Evolutionary conservation across 2,113 vertebrate species (phyloP), one percentile per base, ranked within the genome.

Genomic region (Epinephelus cyanopodus): DNA sequence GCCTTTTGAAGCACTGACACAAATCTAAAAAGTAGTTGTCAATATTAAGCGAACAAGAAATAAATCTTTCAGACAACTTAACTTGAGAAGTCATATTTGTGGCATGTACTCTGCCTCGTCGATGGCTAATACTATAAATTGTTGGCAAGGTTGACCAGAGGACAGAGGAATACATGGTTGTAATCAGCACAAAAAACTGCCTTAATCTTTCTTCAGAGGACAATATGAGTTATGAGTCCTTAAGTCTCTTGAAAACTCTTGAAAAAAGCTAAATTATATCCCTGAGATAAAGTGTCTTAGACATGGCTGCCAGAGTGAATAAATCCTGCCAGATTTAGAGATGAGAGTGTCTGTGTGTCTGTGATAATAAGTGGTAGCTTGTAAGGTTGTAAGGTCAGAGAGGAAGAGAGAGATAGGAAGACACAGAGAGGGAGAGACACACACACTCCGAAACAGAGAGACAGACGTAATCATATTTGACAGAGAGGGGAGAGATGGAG

Each of bases 351-450:
- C 81, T 79, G 79, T 82, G 77, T 74, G 75, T 84, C 77, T 80
- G 87, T 72, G 79, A 92, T 87, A 86, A 91, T 85, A 84, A 86
- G 79, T 83, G 77, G 75, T 81, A 82, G 79, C 82, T 87, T 83
- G 75, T 88, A 63, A 81, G 73, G 74, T 87, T 79, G 58, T 45
- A 65, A 87, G 82, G 88, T 89, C 77, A 88, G 27, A 25, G 66
- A 71, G 42, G 66, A 39, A 82, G 54, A 37, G 27, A 74, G 56
- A 50, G 50, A 62, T 2, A 61, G 33, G 67, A 1, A 42, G 57
- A 68, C 42, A n/a, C 13, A 63, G 58, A 65, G 39, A 0, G 13
- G 82, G 61, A 72, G 48, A 73, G 14, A 57, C 60, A 76, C 58
- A 79, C 58, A 79, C 37, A 75, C 5, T 57, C 33, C 39, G 2